These are phyloP conservation scores for Rachycentron canadum DNA, from an alignment of 2,797 vertebrate genomes.

Conservation along the genomic window DNA sequence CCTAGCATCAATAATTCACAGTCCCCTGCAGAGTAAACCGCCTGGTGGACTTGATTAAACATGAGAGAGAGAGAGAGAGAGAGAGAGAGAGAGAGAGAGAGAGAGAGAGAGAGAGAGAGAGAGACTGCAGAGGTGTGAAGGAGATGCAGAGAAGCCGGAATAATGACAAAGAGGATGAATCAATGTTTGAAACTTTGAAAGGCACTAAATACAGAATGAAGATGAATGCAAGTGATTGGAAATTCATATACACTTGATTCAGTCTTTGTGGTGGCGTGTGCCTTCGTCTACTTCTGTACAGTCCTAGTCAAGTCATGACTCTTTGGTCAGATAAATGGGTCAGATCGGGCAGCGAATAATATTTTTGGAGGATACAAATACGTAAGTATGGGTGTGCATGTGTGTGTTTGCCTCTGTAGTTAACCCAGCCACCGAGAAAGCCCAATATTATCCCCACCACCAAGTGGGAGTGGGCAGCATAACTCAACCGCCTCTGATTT, in stretches of 20 bases:
- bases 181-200: conserved; percentile 54
- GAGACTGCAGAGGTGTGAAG: conserved; percentile 45
- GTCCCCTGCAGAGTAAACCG: conserved; percentile 73
- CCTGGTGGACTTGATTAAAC: conserved; percentile 82
- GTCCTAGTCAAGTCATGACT: neutral
- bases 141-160: conserved; percentile 31
- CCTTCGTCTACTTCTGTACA: neutral
- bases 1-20: conserved; percentile 82
- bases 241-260: conserved; percentile 1
- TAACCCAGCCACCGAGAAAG: conserved; percentile 49
- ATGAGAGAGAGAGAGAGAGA: conserved; percentile 47
- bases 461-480: conserved; percentile 37
- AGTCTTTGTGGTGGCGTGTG: neutral
- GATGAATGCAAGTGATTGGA: conserved; percentile 13
- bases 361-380: neutral
- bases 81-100: conserved; percentile 32
- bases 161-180: conserved; percentile 53
- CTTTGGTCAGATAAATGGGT: neutral
- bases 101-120: conserved; percentile 47
- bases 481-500: conserved; percentile 61
- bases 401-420: neutral
- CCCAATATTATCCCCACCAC: conserved; percentile 55
- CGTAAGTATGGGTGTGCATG: neutral
- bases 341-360: neutral
- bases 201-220: conserved; percentile 42